Evolutionary conservation across 2,888 invertebrate genomes (phyloP), one percentile per base, ranked within the genome.

Genomic region (Malthinus flaveolus): DNA sequence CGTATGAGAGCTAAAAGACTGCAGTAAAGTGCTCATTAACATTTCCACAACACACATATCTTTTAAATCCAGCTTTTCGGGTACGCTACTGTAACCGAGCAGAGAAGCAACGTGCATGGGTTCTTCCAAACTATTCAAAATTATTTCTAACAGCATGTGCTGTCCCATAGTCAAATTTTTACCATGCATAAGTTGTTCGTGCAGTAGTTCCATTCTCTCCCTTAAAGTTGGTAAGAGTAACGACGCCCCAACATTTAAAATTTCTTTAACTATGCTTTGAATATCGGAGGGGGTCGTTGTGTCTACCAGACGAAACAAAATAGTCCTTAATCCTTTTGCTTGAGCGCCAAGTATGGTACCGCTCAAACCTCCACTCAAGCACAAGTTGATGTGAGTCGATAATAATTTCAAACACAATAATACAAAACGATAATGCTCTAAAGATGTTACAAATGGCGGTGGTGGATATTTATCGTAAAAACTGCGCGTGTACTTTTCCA

Each of bases 91-190:
- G 64, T 82, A 80, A 3, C 84, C 84, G 5, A 86, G 75, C 36
- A 86, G 73, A 1, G 83, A 78, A 0, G 85, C 82, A 8, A 85
- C 80, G 66, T 85, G 84, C 32, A 78, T 78, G 63, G 84, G 83
- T 71, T 85, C 85, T 68, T 85, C 84, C 37, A 87, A 76, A 70
- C 85, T 85, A 32, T 81, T 82, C 58, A 86, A 75, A 49, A 86
- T 83, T 46, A 86, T 84, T 50, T 79, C 81, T 59, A 85, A 74
- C 59, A 86, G 79, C 81, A 85, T 81, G 68, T 83, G 80, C 79
- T 86, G 85, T 37, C 87, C 86, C 65, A 81, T 80, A 7, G 84
- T 81, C 7, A 86, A 76, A 37, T 78, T 77, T 10, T 81, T 79
- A 2, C 82, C 82, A 44, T 72, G 73, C 0, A 85, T 82, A 32